Conservation (phyloP, 2,888 invertebrate genomes). For the Lydus trimaculatus region DNA sequence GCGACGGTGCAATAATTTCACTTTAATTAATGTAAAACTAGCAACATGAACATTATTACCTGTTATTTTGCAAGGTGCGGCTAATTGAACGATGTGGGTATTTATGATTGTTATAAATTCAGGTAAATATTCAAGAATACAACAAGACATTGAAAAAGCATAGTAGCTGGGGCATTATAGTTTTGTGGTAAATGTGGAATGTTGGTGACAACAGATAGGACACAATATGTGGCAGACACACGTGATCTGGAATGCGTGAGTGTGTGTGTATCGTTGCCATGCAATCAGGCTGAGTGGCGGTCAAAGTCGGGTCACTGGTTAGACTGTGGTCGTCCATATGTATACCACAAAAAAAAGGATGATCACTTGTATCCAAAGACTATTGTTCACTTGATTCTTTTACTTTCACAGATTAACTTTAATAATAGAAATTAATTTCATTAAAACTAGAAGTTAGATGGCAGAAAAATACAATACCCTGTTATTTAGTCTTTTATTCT, state of each 20-base stretch:
- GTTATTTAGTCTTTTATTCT: not conserved
- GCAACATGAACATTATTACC: not conserved
- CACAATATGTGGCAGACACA: slow-evolving; percentile 50
- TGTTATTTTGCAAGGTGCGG: not conserved
- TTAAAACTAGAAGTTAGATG: not conserved
- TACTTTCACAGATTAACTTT: not conserved
- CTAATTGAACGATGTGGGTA: not conserved
- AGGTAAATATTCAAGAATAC: not conserved
- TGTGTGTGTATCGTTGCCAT: slow-evolving; percentile 43
- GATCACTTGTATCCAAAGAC: slow-evolving; percentile 20
- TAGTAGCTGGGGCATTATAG: not conserved
- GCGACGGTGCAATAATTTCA: slow-evolving; percentile 11
- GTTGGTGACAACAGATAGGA: slow-evolving; percentile 13
- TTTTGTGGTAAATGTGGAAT: not conserved
- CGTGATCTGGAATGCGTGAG: slow-evolving; percentile 43
- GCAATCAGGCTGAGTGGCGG: slow-evolving; percentile 52
- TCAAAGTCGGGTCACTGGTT: slow-evolving; percentile 37
- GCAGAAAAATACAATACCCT: not conserved
- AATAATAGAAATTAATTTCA: slow-evolving; percentile 5
- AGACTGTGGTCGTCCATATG: slow-evolving; percentile 27
- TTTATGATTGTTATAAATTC: not conserved
- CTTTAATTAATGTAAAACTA: slow-evolving; percentile 11
- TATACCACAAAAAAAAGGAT: slow-evolving; percentile 39
- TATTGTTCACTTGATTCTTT: slow-evolving; percentile 3
- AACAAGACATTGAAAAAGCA: not conserved